phyloP scores from a whole-genome alignment of 2,797 vertebrate genomes.

The Sebastes kiyomatsui region DNA sequence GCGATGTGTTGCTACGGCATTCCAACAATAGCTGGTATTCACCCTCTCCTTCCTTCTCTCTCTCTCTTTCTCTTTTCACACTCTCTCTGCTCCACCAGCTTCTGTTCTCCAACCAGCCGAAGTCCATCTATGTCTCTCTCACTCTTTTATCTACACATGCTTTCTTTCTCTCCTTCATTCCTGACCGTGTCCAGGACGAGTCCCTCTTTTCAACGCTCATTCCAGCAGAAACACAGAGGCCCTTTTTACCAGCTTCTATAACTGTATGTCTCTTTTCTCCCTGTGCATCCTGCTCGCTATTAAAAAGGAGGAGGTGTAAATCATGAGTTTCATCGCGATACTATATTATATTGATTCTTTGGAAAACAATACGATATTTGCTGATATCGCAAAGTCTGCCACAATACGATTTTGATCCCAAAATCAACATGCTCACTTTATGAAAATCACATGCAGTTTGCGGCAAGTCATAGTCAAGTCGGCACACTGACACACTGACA shows the following conservation, averaged over 20 bases:
- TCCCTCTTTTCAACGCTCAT: constrained; percentile 32
- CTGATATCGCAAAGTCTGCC: too few relatives aligned
- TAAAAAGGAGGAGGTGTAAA: not conserved
- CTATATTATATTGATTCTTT: too few relatives aligned
- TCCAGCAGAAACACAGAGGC: constrained; percentile 31
- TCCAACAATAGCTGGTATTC: constrained; percentile 82
- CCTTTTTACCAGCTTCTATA: constrained; percentile 17
- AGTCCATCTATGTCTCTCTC: constrained; percentile 64
- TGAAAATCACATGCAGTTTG: too few relatives aligned
- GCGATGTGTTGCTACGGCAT: constrained; percentile 71
- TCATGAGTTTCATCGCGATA: too few relatives aligned
- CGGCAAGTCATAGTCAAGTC: too few relatives aligned
- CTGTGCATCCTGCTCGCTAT: not conserved
- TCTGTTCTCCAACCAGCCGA: constrained; percentile 51
- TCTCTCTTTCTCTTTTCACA: constrained; percentile 29
- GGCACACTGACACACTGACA: too few relatives aligned
- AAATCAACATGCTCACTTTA: too few relatives aligned
- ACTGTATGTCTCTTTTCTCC: not conserved
- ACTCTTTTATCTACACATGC: constrained; percentile 49
- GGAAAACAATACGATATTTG: too few relatives aligned
- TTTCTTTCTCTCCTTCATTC: constrained; percentile 27
- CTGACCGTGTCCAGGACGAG: constrained; percentile 52
- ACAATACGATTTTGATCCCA: too few relatives aligned
- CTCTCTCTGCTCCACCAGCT: constrained; percentile 28
- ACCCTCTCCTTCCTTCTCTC: constrained; percentile 42